Base-by-base conservation (phyloP, 1,140 invertebrate genomes). In the Pseudomyrmex gracilis region DNA sequence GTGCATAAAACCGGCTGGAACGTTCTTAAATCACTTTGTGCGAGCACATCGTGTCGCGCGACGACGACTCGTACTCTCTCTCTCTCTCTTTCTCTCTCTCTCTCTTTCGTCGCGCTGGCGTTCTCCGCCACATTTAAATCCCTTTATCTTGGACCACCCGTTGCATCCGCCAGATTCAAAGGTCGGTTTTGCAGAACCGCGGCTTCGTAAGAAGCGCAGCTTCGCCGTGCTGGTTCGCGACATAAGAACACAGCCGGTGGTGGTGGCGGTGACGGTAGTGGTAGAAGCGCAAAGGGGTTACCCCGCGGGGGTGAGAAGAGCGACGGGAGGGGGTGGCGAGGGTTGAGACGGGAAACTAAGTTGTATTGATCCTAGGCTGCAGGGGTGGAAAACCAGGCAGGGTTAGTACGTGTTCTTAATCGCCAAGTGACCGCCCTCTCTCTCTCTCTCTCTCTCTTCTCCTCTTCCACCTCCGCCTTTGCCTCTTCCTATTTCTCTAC, bases 331-430 rank as follows among this genome's bases (percentile, higher is more conserved):
- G 84, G 87, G 88, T 85, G 87, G 57, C 83, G 86, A 89, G 87
- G 89, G 90, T 88, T 91, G 90, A 90, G 90, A 90, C 91, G 92
- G 92, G 92, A 92, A 94, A 94, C 93, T 94, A 94, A 94, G 94
- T 94, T 93, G 93, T 94, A 94, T 94, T 94, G 94, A 94, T 94
- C 94, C 94, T 91, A 91, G 91, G 90, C 91, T 92, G 91, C 90
- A 93, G 92, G 91, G 92, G 92, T 93, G 93, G 93, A 93, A 93
- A 94, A 93, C 93, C 93, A 92, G 93, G 90, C 93, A 93, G 92
- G 93, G 92, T 92, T 93, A 93, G 93, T 94, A 94, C 94, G 94
- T 94, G 94, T 94, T 94, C 94, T 94, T 94, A 94, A 94, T 94
- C 94, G 93, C 93, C 93, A 94, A 94, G 93, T 94, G 94, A 94